These are phyloP conservation scores for Xylophagus ater DNA, from an alignment of 2,888 invertebrate genomes.

Conservation along the genomic window DNA sequence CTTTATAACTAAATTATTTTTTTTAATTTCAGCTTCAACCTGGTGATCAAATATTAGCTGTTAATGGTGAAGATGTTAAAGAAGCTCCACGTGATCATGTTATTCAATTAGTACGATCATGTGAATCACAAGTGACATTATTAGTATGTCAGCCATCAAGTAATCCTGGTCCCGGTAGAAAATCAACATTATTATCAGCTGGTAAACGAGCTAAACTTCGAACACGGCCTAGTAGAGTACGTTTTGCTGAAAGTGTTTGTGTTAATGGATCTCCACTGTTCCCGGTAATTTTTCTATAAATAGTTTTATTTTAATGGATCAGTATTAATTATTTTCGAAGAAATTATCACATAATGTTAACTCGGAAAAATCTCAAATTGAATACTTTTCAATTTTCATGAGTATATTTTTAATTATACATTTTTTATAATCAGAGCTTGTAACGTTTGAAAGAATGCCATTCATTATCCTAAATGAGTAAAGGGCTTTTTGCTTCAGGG, in stretches of 20 bases:
- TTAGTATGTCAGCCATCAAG: constrained; percentile 75
- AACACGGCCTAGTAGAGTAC: constrained; percentile 69
- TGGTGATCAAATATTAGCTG: constrained; percentile 81
- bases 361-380: no score
- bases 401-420: not conserved
- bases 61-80: constrained; percentile 85
- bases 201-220: constrained; percentile 74
- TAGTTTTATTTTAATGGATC: no score
- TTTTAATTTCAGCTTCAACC: constrained; percentile 53
- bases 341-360: no score
- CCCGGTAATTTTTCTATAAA: constrained; percentile 56
- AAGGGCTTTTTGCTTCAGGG: no score
- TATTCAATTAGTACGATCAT: constrained; percentile 75
- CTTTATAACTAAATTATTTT: no score
- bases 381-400: no score
- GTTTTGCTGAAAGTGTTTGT: constrained; percentile 83
- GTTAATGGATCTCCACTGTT: constrained; percentile 74
- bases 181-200: constrained; percentile 77
- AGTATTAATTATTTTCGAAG: no score
- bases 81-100: constrained; percentile 78
- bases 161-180: constrained; percentile 46
- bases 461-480: no score
- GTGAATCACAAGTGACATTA: constrained; percentile 60
- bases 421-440: no score
- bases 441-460: no score